Conservation (phyloP, 1,140 invertebrate species). For the Anoplophora glabripennis region DNA sequence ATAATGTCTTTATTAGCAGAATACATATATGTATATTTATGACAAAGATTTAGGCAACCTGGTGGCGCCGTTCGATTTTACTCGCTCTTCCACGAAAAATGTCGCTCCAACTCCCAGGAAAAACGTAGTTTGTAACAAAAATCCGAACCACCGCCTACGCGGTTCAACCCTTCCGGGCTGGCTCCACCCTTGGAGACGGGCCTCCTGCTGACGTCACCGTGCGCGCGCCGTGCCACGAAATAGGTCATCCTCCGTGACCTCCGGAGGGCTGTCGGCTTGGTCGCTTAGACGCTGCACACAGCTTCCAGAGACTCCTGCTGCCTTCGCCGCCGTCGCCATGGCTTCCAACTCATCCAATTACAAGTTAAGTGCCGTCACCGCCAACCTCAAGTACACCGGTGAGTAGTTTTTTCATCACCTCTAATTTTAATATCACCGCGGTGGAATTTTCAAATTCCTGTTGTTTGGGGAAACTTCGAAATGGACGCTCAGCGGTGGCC, state of each 20-base stretch:
- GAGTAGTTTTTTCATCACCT: conserved; percentile 23
- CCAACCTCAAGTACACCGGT: conserved; percentile 45
- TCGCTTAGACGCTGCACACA: conserved; percentile 38
- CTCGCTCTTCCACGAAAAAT: neutral
- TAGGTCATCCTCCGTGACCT: conserved; percentile 47
- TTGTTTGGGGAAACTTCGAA: too few species aligned
- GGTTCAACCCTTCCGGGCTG: conserved; percentile 9
- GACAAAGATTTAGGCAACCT: too few species aligned
- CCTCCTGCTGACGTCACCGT: conserved; percentile 40
- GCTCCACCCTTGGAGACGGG: conserved; percentile 32
- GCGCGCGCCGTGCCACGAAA: conserved; percentile 38
- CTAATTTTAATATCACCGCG: too few species aligned
- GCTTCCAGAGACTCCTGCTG: conserved; percentile 40
- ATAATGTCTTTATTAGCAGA: too few species aligned
- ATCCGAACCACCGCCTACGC: conserved; percentile 8
- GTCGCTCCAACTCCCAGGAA: neutral
- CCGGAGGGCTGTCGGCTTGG: conserved; percentile 31
- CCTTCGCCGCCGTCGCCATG: conserved; percentile 32
- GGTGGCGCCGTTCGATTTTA: too few species aligned
- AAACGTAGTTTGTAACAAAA: too few species aligned
- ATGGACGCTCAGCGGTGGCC: too few species aligned
- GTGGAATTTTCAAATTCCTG: too few species aligned
- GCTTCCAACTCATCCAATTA: conserved; percentile 45
- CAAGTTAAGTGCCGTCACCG: conserved; percentile 41
- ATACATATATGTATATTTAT: too few species aligned